phyloP scores from a whole-genome alignment of 2,797 vertebrate genomes.

The Lycodopsis pacificus region DNA sequence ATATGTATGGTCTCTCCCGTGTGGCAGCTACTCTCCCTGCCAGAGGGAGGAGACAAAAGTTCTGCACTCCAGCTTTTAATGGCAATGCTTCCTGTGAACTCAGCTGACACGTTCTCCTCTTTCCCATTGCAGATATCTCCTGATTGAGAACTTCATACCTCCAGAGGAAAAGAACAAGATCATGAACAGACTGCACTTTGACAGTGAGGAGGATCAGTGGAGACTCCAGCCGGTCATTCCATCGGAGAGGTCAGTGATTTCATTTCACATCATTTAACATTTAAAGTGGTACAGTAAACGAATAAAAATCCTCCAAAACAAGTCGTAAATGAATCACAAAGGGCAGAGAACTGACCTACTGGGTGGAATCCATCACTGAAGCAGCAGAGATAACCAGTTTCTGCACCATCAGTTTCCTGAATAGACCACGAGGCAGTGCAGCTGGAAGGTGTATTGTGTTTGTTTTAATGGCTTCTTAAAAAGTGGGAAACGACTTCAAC shows the following conservation, averaged over 20 bases:
- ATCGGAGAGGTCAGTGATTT: slow-evolving; percentile 85
- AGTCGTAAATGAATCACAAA: neutral
- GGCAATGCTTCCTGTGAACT: neutral
- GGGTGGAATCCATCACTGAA: slow-evolving; percentile 1
- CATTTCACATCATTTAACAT: neutral
- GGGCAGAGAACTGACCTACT: neutral
- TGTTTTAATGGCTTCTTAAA: neutral
- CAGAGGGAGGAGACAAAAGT: too few species aligned
- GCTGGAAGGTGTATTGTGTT: neutral
- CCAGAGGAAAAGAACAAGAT: slow-evolving; percentile 98
- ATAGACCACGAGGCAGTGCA: neutral
- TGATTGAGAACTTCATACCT: slow-evolving; percentile 98
- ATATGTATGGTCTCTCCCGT: too few species aligned
- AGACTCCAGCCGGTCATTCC: slow-evolving; percentile 91
- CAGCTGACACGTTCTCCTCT: neutral
- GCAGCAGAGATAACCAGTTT: slow-evolving; percentile 1
- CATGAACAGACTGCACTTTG: slow-evolving; percentile 94
- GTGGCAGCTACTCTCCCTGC: too few species aligned
- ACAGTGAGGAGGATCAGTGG: slow-evolving; percentile 97
- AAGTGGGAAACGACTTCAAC: neutral
- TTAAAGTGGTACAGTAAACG: neutral
- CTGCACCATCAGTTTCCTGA: neutral
- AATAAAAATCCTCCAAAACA: neutral
- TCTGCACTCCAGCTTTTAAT: neutral
- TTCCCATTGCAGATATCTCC: slow-evolving; percentile 86